phyloP scores from a whole-genome alignment of 2,797 vertebrate genomes.

The Sebastes alutus region DNA sequence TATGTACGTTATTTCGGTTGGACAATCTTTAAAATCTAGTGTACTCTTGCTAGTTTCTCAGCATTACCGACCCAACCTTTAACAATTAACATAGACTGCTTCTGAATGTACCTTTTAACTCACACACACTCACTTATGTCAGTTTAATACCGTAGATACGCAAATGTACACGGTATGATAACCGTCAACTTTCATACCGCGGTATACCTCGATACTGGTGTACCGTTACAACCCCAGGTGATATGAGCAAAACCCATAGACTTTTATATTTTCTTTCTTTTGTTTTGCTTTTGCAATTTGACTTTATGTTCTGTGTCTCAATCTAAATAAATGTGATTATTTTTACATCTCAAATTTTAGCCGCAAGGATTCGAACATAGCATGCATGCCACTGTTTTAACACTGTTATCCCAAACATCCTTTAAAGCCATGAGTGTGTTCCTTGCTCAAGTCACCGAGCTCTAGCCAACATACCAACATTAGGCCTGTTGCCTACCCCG shows the following conservation, averaged over 20 bases:
- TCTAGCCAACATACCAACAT: not conserved
- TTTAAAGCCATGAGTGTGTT: not conserved
- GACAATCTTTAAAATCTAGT: too few relatives aligned
- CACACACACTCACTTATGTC: too few relatives aligned
- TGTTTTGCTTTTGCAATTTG: not conserved
- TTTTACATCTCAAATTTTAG: not conserved
- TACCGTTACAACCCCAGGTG: not conserved
- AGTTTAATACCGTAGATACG: too few relatives aligned
- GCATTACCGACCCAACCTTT: too few relatives aligned
- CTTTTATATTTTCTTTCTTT: not conserved
- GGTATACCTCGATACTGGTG: too few relatives aligned
- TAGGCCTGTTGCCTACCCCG: not conserved
- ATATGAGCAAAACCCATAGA: not conserved
- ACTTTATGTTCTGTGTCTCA: not conserved
- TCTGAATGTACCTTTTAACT: too few relatives aligned
- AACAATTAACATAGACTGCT: too few relatives aligned
- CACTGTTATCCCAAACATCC: not conserved
- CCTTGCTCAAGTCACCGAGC: not conserved
- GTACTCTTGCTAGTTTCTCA: too few relatives aligned
- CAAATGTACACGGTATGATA: too few relatives aligned
- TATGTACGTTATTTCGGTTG: too few relatives aligned
- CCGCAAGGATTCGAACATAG: not conserved
- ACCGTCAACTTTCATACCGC: too few relatives aligned
- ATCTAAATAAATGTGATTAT: not conserved
- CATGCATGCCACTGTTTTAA: not conserved